Conservation (phyloP, 1,140 invertebrate species). For the Drosophila cardini region DNA sequence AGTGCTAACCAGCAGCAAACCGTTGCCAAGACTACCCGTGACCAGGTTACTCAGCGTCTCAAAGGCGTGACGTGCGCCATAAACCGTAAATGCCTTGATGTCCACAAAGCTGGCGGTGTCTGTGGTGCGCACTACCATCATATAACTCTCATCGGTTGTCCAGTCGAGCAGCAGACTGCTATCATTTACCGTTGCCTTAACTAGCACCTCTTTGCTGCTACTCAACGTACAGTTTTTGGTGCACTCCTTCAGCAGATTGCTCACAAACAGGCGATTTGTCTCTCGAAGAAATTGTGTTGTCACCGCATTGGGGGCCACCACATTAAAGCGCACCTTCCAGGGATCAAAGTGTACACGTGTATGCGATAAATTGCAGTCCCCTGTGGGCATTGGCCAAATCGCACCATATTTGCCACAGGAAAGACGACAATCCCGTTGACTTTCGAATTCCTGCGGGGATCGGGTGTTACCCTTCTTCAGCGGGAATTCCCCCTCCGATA, state of each 20-base stretch:
- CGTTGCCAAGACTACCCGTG: slow-evolving; percentile 79
- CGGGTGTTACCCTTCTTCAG: background rate
- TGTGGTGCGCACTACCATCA: slow-evolving; percentile 86
- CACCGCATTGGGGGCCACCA: slow-evolving; percentile 85
- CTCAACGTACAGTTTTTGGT: slow-evolving; percentile 85
- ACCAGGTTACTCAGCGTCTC: slow-evolving; percentile 91
- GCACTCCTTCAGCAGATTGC: slow-evolving; percentile 87
- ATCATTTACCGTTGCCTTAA: slow-evolving; percentile 85
- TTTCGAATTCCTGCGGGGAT: slow-evolving; percentile 74
- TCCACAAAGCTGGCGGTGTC: slow-evolving; percentile 86
- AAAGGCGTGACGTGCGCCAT: slow-evolving; percentile 90
- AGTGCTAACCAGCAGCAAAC: slow-evolving; percentile 84
- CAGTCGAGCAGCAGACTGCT: slow-evolving; percentile 86
- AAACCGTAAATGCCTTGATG: slow-evolving; percentile 89
- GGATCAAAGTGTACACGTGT: slow-evolving; percentile 86
- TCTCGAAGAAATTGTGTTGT: slow-evolving; percentile 85
- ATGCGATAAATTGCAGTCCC: slow-evolving; percentile 84
- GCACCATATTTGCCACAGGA: slow-evolving; percentile 88
- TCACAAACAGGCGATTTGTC: slow-evolving; percentile 86
- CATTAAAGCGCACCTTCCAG: slow-evolving; percentile 86
- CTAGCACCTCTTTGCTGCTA: slow-evolving; percentile 85
- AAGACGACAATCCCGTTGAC: slow-evolving; percentile 87
- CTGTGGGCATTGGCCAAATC: slow-evolving; percentile 90
- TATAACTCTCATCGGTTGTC: slow-evolving; percentile 88
- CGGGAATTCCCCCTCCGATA: slow-evolving; percentile 34